Evolutionary conservation across 2,888 invertebrate species (phyloP), one percentile per base, ranked within the genome.

Genomic region (Silvanus unidentatus): DNA sequence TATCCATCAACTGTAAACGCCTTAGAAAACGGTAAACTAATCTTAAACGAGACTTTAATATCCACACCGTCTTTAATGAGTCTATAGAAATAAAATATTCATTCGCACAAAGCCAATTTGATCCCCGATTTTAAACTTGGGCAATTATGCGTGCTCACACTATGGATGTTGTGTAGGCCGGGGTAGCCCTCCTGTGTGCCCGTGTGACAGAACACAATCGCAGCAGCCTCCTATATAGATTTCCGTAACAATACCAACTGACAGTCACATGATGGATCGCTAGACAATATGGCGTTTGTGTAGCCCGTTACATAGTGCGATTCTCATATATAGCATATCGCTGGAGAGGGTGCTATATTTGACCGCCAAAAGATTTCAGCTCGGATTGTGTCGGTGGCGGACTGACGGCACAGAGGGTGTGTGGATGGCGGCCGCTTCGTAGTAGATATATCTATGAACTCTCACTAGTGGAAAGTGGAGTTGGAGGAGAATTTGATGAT

Each of bases 181-280:
- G 34, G 34, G 34, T 12, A 22, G 22, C 22, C 22, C 37, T 10
- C 27, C 28, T 15, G 27, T 22, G 27, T 29, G 43, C 60, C 55
- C 60, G 58, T 60, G 59, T 58, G 59, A 61, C 65, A 62, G 54
- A 64, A 66, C 65, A 65, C 65, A 65, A 65, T 64, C 64, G 63
- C 60, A 56, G 63, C 60, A 56, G 61, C 61, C 58, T 57, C 59
- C 64, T 62, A 60, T 64, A 66, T 66, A 66, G 66, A 66, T 69
- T 68, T 68, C 65, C 64, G 68, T 62, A 69, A 71, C 70, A 70
- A 71, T 70, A 69, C 66, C 67, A 59, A 59, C 59, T 70, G 71
- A 71, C 71, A 70, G 67, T 63, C 56, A 57, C 58, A 66, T 71
- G 71, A 71, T 71, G 71, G 70, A 71, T 71, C 69, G 63, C 67